Evolutionary conservation across 2,113 vertebrate species (phyloP).

Genomic region (Pangasianodon hypophthalmus): DNA sequence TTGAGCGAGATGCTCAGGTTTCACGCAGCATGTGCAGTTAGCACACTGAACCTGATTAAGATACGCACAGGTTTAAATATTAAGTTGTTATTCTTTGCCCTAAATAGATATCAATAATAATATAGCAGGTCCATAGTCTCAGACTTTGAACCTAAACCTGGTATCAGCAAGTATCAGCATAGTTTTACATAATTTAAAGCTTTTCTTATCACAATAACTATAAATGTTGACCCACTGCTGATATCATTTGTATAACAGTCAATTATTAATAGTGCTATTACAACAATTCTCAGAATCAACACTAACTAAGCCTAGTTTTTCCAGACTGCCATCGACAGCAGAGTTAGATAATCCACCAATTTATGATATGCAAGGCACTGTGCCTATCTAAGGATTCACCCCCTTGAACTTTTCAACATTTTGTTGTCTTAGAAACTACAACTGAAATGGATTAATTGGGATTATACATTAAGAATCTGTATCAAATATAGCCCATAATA

Average conservation of each 20-base stretch:
- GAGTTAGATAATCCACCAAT: neutral
- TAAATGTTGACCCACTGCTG: neutral
- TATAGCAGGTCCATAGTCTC: neutral
- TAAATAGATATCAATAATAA: neutral
- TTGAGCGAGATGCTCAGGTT: neutral
- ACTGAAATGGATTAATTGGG: neutral
- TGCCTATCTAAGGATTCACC: no score
- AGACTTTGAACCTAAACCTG: slow-evolving; percentile 14
- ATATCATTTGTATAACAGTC: neutral
- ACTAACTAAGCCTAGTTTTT: no score
- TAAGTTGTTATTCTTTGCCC: neutral
- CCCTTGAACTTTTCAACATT: neutral
- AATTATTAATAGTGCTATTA: neutral
- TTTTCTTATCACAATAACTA: slow-evolving; percentile 11
- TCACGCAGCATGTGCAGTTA: neutral
- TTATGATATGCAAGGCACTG: neutral
- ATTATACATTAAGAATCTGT: neutral
- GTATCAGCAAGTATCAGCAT: neutral
- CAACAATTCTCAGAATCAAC: neutral
- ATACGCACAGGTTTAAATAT: slow-evolving; percentile 6
- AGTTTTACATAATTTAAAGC: neutral
- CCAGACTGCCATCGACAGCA: neutral
- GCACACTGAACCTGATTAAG: neutral
- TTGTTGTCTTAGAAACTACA: neutral
- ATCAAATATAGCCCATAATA: neutral